Evolutionary conservation across 2,888 invertebrate genomes (phyloP), one percentile per base, ranked within the genome.

Genomic region (Hypomecis atomaria): DNA sequence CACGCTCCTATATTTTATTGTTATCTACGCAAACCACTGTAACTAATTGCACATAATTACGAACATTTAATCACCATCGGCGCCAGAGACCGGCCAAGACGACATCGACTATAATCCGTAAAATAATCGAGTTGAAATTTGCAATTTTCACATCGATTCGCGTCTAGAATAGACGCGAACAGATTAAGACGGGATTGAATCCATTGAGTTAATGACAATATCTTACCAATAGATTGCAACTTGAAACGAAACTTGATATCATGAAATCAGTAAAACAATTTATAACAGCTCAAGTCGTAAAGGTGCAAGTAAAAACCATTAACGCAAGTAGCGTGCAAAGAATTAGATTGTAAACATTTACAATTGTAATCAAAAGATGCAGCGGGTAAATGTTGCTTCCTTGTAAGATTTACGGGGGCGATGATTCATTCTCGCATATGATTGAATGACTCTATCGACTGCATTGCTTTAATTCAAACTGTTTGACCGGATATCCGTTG

Each of bases 1-100:
- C 72, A 72, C 69, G 72, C 66, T 72, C 62, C 63, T 62, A 59
- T 43, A 57, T 62, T 67, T 69, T 57, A 69, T 71, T 69, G 69
- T 71, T 66, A 56, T 49, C 56, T 57, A 66, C 62, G 60, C 62
- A 49, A 54, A 58, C 62, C 52, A 60, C 62, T 70, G 67, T 66
- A 55, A 70, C 70, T 70, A 70, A 70, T 69, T 62, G 55, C 13
- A 49, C 50, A 59, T 65, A 60, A 66, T 64, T 60, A 67, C 45
- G n/a, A 57, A 60, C 57, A 60, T 61, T 65, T 65, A 53, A 65
- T 63, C 52, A 62, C 44, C 40, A 49, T 60, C 42, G 62, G 54
- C 66, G 60, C 62, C 57, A 63, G 38, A 56, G 23, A 59, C 49
- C 48, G 13, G 47, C 1, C 45, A 56, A 64, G 50, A 56, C 50